phyloP scores from a whole-genome alignment of 1,140 invertebrate species.

The Drosophila mojavensis region DNA sequence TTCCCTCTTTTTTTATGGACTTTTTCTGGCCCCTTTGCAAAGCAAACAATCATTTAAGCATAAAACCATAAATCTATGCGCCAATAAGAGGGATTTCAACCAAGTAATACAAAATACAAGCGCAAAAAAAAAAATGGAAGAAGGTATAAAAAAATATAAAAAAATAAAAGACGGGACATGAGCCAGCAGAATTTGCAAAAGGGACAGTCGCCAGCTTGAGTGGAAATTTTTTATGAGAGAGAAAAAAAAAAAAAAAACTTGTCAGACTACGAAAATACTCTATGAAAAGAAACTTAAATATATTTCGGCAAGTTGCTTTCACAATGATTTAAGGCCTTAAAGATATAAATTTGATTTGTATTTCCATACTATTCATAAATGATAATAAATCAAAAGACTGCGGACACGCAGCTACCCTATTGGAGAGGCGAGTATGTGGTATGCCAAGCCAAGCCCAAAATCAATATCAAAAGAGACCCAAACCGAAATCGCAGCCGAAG shows the following conservation, averaged over 20 bases:
- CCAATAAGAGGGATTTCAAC: slow-evolving; percentile 46
- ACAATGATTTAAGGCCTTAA: too few relatives aligned
- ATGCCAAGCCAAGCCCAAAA: slow-evolving; percentile 18
- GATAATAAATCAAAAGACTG: too few relatives aligned
- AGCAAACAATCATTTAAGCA: slow-evolving; percentile 61
- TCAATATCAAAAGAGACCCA: slow-evolving; percentile 10
- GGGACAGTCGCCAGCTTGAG: background rate
- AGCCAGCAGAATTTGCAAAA: slow-evolving; percentile 22
- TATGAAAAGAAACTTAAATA: background rate
- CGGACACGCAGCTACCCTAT: too few relatives aligned
- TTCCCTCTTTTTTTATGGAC: slow-evolving; percentile 1
- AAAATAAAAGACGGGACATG: slow-evolving; percentile 1
- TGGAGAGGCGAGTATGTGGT: too few relatives aligned
- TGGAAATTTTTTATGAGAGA: background rate
- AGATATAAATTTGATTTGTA: too few relatives aligned
- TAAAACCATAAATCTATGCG: slow-evolving; percentile 58
- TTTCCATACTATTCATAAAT: too few relatives aligned
- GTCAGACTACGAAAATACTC: slow-evolving; percentile 10
- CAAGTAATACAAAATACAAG: slow-evolving; percentile 20
- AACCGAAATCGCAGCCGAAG: slow-evolving; percentile 39
- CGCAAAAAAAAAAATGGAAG: background rate
- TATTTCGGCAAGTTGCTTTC: background rate
- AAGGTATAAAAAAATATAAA: background rate
- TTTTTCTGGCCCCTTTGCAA: background rate
- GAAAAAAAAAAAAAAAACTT: background rate